These are phyloP conservation scores for Zaprionus lachaisei DNA, from an alignment of 1,140 invertebrate genomes.

Conservation along the genomic window DNA sequence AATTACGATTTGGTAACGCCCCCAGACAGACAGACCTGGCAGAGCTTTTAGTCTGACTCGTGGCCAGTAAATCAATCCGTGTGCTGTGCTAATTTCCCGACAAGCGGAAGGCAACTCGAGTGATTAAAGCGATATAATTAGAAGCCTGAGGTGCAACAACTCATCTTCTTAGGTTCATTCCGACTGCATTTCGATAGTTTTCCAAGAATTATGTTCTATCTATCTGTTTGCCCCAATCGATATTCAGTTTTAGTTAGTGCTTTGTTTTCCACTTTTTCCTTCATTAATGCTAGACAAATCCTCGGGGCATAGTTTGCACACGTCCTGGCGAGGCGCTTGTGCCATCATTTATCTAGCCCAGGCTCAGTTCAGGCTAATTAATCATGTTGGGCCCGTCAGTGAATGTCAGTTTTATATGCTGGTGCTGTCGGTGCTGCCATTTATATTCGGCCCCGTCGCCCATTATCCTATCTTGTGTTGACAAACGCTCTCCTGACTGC, in stretches of 20 bases:
- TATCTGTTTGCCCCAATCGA: neutral
- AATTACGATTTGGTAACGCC: slow-evolving; percentile 61
- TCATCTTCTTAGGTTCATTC: neutral
- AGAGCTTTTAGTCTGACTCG: slow-evolving; percentile 41
- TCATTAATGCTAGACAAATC: slow-evolving; percentile 35
- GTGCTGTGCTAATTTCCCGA: slow-evolving; percentile 56
- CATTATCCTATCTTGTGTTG: slow-evolving; percentile 18
- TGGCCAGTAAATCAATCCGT: slow-evolving; percentile 63
- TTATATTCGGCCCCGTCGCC: slow-evolving; percentile 53
- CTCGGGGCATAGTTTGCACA: slow-evolving; percentile 38
- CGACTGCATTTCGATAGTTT: neutral
- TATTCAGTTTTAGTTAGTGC: neutral
- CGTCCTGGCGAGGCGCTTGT: neutral
- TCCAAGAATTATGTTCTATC: neutral
- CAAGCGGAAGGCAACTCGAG: slow-evolving; percentile 1
- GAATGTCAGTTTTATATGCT: slow-evolving; percentile 81
- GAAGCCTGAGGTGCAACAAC: neutral
- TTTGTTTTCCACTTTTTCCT: neutral
- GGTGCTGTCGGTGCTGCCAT: slow-evolving; percentile 76
- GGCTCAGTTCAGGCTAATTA: slow-evolving; percentile 54
- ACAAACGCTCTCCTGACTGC: slow-evolving; percentile 47
- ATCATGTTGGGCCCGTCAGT: slow-evolving; percentile 73
- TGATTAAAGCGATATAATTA: slow-evolving; percentile 21
- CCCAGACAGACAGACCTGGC: slow-evolving; percentile 29
- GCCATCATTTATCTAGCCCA: slow-evolving; percentile 42